Base-by-base conservation (phyloP, 2,888 invertebrate species). In the Drosophila paracracens region DNA sequence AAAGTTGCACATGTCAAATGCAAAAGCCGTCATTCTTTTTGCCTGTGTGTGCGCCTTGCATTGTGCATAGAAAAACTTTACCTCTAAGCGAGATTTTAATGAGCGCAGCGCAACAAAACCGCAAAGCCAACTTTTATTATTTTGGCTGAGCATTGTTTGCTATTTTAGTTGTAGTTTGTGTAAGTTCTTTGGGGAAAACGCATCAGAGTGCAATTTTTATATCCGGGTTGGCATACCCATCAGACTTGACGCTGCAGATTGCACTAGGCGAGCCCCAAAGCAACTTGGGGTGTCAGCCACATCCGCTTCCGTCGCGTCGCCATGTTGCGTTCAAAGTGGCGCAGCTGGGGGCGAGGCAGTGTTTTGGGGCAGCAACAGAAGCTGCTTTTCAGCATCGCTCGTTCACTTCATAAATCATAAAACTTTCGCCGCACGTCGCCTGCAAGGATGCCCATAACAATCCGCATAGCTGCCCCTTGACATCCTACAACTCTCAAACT, bases 171-270 rank as follows among this genome's bases (percentile, higher is more conserved):
- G 53, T 70, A 65, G 38, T 51, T 46, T 48, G 56, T 33, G 60
- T n/a, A 50, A 46, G 53, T 13, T 43, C 56, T 50, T 57, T 79
- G 53, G 18, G 48, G 43, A 35, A 50, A 77, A 80, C 70, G 89
- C 90, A 90, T 90, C 78, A 83, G 83, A 90, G 89, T 90, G 90
- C 87, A 90, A 78, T 88, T 88, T 88, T 80, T 76, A 78, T 88
- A 86, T 81, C 83, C 90, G 79, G 77, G 72, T 81, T 78, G 75
- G 70, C 88, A 51, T 43, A 53, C 54, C 64, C 62, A 68, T 73
- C 74, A 83, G 29, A 75, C 48, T 57, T 75, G 70, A 54, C 36
- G 53, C 51, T 53, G 59, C 61, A 51, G 31, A 43, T 38, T 53
- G 64, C 65, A 54, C 51, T 38, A 54, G 33, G 11, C 51, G 6